Percentiles rank a stretch among this genome's conserved stretches.
These are phyloP conservation scores for Gymnopithys bicolor DNA, from an alignment of 2,797 vertebrate genomes.

Conservation along the genomic window DNA sequence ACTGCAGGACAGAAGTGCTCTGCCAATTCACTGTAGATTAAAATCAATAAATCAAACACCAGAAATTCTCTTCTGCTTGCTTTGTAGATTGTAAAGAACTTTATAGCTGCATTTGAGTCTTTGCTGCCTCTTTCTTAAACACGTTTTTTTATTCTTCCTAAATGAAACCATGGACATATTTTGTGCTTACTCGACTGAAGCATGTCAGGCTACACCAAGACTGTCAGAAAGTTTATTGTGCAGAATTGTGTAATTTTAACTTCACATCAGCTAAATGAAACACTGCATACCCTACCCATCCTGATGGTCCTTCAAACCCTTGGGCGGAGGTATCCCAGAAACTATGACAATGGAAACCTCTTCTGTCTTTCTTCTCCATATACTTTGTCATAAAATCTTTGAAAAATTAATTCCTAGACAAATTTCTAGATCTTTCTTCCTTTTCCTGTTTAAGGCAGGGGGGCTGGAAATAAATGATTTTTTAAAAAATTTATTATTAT, in stretches of 20 bases:
- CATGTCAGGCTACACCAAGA: not conserved
- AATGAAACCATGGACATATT: not conserved
- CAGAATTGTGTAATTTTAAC: not conserved
- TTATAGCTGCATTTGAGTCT: not conserved
- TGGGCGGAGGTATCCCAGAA: not conserved
- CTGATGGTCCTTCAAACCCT: not conserved
- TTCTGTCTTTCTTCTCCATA: not conserved
- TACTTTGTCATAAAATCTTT: not conserved
- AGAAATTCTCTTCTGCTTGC: not conserved
- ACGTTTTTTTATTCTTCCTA: not conserved
- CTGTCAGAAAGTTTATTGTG: not conserved
- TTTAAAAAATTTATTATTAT: not conserved
- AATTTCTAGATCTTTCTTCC: not conserved
- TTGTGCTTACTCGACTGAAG: not conserved
- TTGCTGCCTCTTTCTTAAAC: not conserved
- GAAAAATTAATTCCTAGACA: not conserved
- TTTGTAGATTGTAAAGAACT: not conserved
- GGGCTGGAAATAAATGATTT: not conserved
- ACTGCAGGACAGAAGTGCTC: not conserved
- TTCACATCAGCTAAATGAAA: not conserved
- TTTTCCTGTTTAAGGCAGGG: not conserved
- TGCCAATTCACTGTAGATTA: slow-evolving; percentile 20
- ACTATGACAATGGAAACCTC: rapidly evolving
- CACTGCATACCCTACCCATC: too few species aligned
- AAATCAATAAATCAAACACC: slow-evolving; percentile 26